Conservation (phyloP, 2,113 vertebrate species). For the Blennius ocellaris region DNA sequence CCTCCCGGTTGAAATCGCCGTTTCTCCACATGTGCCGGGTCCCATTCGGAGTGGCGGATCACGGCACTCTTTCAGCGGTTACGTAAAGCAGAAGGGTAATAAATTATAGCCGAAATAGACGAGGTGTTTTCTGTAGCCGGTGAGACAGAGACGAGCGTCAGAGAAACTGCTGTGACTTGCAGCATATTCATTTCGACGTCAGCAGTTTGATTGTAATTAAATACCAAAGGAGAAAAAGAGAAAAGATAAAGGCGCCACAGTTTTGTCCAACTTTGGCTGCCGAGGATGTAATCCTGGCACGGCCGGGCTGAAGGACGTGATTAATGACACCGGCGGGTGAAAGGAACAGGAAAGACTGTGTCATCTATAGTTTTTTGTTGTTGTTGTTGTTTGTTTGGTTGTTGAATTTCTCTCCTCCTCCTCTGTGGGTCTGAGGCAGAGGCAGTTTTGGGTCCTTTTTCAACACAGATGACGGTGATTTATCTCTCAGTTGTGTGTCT, state of each 20-base stretch:
- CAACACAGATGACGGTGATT: constrained; percentile 8
- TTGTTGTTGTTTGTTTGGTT: constrained; percentile 45
- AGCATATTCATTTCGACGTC: constrained; percentile 47
- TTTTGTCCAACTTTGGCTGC: constrained; percentile 49
- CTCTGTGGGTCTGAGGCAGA: neutral
- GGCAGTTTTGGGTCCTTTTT: neutral
- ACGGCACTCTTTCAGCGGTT: too few species aligned
- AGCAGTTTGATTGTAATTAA: constrained; percentile 73
- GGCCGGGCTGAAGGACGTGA: constrained; percentile 46
- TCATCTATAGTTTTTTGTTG: constrained; percentile 31
- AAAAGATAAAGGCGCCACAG: constrained; percentile 35
- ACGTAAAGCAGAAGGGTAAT: neutral
- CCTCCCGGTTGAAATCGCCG: too few species aligned
- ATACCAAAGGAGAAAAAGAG: constrained; percentile 32
- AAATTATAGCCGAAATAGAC: constrained; percentile 30
- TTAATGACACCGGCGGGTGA: constrained; percentile 44
- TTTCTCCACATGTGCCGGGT: too few species aligned
- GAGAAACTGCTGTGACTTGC: constrained; percentile 48
- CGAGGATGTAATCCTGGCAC: constrained; percentile 22
- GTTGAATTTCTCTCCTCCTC: neutral
- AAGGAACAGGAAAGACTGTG: constrained; percentile 20
- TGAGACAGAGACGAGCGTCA: constrained; percentile 34
- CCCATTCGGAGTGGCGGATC: too few species aligned
- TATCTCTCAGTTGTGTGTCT: constrained; percentile 16
- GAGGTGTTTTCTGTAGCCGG: constrained; percentile 18